Base-by-base conservation (phyloP, 2,113 vertebrate species). In the Urocitellus parryii region DNA sequence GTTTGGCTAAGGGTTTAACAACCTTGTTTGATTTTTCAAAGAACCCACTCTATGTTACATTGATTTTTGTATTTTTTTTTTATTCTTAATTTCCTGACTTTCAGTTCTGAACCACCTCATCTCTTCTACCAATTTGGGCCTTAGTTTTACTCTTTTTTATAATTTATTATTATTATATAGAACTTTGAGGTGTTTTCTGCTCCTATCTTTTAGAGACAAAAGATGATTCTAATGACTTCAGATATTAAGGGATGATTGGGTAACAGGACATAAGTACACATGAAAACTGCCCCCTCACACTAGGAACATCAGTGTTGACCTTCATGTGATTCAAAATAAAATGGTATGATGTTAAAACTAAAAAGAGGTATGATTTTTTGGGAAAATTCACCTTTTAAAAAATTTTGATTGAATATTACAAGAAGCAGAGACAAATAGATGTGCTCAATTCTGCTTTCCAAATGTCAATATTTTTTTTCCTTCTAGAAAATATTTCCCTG, bases 401-500 rank as follows among this genome's bases (percentile, higher is more conserved):
- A 67, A 88, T 78, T 45, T 87, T 58, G 22, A 17, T 83, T 91
- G 18, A 22, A 14, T 70, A 11, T 88, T 87, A 97, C 45, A 92
- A 88, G 29, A 61, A 76, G 7, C 27, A 90, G 74, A 95, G 72
- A 92, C 90, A 56, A 92, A 56, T 51, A 79, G 56, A 39, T 72
- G 20, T 56, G 10, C 12, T 90, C 56, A 68, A 13, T 79, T 93
- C 48, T 17, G 11, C 29, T 67, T 51, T 88, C 17, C 27, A 91
- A 90, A 70, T 48, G 32, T 45, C 65, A 77, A 42, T 45, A 34
- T n/a, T 17, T 34, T 48, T 94, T 61, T 61, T 24, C 68, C 24
- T 74, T 78, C 82, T n/a, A 87, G 74, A 87, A 93, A 95, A 25
- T 67, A 94, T 78, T 88, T 88, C 48, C 48, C 20, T 80, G n/a